Evolutionary conservation across 2,888 invertebrate species (phyloP), one percentile per base, ranked within the genome.

Genomic region (Hirtodrosophila duncani): DNA sequence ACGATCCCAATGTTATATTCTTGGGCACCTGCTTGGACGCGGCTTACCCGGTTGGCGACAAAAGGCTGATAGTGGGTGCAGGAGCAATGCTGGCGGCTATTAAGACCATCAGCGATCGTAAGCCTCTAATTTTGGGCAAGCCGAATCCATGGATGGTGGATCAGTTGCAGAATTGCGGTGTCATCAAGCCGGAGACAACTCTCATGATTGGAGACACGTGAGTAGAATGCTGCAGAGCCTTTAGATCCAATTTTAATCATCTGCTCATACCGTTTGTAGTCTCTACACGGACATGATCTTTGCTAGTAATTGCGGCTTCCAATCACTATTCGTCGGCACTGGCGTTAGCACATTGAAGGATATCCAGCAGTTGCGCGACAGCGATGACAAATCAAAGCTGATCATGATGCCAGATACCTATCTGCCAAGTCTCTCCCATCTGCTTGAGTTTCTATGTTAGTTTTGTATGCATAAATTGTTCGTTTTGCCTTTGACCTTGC

Each of bases 191-290:
- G 2, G 49, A 60, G 6, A 69, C 45, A 3, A 77, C 75, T 2
- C 58, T 77, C 0, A 63, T 77, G 61, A 46, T 77, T 10, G 75
- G 75, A 8, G 75, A 77, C 27, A 79, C 71, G 75, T 77, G 14
- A 49, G 75, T 59, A 2, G 10, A 8, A 11, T 3, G 11, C 27
- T 9, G 17, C 2, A 14, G 1, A 18, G 3, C 1, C 20, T 43
- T 8, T 2, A 11, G 14, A 4, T 1, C 2, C 3, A 30, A 16
- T 4, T 3, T 8, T 1, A 2, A 10, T 8, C 10, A 20, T 11
- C 7, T 23, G 17, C 11, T 14, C 9, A 3, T 18, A n/a, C 10
- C 6, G 6, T 1, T 4, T 9, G 3, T 33, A 74, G 79, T 0
- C 42, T 79, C 1, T 13, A 41, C 1, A 59, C 75, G 5, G 75